Evolutionary conservation across 2,797 vertebrate species (phyloP), one percentile per base, ranked within the genome.

Genomic region (Pachyuromys duprasi): DNA sequence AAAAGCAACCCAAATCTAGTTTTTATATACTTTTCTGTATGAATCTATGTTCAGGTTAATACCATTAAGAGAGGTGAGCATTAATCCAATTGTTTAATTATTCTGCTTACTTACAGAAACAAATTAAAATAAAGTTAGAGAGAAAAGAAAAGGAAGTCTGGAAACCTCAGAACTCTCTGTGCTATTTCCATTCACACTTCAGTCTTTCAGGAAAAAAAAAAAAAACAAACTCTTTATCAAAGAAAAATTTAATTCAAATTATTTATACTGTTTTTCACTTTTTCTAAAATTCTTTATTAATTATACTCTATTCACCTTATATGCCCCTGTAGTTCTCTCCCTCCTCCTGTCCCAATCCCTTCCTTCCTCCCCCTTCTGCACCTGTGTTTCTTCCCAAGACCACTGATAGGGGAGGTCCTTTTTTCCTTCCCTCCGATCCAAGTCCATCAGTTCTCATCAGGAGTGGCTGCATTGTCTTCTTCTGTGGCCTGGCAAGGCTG

Each of bases 41-140:
- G 69, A 78, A 74, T 81, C 18, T 83, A 49, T 36, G 17, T 14
- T 55, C 7, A 75, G 6, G 60, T 5, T 55, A 49, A 22, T 1
- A 74, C 11, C 70, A 31, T 39, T 45, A 72, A 74, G 45, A 14
- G 74, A 4, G 39, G n/a, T 87, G 67, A 78, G 17, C 15, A 86
- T 91, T 74, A 83, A 83, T 70, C 22, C 18, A 90, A 8, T 26
- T 95, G 11, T 42, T 82, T 90, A 87, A 89, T 22, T 82, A 33
- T 62, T 33, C 92, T 11, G 1, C 14, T 92, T 8, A 86, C 12
- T 86, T 8, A 93, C 8, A 65, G 4, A 72, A 28, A 26, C 62
- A 87, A 79, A 67, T 67, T 72, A 82, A 81, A 94, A 55, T 76
- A 82, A 45, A 76, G 62, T 79, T 60, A 72, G 17, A 74, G 5